Evolutionary conservation across 2,113 vertebrate species (phyloP), one percentile per base, ranked within the genome.

Genomic region (Chionomys nivalis): DNA sequence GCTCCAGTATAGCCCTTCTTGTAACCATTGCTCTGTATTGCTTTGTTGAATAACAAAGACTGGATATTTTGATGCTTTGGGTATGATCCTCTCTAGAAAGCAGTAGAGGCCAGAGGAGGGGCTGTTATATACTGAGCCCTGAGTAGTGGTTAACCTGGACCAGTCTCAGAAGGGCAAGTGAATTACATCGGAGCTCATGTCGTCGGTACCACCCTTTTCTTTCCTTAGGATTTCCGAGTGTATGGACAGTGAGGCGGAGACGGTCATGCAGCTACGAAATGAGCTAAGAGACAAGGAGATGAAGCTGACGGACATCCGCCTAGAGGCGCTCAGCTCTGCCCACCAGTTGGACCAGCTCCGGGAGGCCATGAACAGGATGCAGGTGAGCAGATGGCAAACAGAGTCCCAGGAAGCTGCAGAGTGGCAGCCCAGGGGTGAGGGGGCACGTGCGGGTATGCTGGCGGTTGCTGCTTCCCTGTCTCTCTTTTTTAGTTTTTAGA

Each of bases 341-440:
- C 99, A 99, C 96, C 99, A 99, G 98, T 99, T 99, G 6, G 99
- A 99, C 98, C 99, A 99, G 98, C 99, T 99, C 24, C 98, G 99
- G 0, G 99, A 99, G 97, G 99, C 99, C 72, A 99, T 99, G 99
- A 99, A 99, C 98, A 99, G 99, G 94, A 99, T 99, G 99, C 99
- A 99, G 99, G 99, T 99, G 96, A 96, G 98, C 13, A 12, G 33
- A 21, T 1, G 0, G 0, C 2, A 1, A 1, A 24, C 19, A 0
- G 36, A 47, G 36, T 23, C 47, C 47, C 61, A n/a, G 36, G 47
- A 47, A 12, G 63, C 87, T 65, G 16, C 16, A n/a, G 8, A 42
- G 26, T 0, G 0, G 75, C 79, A 33, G 7, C 42, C n/a, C 1
- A 9, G 0, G 7, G 58, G 13, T n/a, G 42, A 16, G 0, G 0